These are phyloP conservation scores for Pharmacophagus antenor DNA, from an alignment of 2,888 invertebrate species.

Conservation along the genomic window DNA sequence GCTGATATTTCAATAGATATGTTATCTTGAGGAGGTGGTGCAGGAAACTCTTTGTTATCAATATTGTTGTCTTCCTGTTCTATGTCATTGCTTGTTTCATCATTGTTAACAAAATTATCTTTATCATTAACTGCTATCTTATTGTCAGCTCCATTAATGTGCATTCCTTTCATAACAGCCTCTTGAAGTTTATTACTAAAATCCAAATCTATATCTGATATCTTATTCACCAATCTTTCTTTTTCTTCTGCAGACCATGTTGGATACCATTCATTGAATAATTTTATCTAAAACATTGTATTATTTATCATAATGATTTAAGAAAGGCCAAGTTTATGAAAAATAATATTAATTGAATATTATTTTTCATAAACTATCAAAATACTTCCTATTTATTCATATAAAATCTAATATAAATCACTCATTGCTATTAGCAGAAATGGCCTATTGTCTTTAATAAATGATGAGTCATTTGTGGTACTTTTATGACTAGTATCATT, in stretches of 20 bases:
- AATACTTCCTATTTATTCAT: background rate
- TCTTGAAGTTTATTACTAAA: constrained; percentile 86
- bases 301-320: background rate
- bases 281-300: constrained; percentile 82
- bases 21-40: constrained; percentile 53
- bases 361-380: background rate
- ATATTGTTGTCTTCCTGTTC: constrained; percentile 37
- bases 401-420: background rate
- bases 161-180: constrained; percentile 56
- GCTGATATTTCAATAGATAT: constrained; percentile 67
- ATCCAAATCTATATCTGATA: constrained; percentile 86
- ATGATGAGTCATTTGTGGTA: background rate
- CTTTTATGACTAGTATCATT: background rate
- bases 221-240: constrained; percentile 84
- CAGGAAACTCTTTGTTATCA: constrained; percentile 35
- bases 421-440: background rate
- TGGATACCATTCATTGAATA: constrained; percentile 91
- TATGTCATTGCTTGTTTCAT: constrained; percentile 34
- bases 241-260: constrained; percentile 89
- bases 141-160: constrained; percentile 67
- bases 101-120: constrained; percentile 36
- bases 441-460: background rate
- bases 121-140: constrained; percentile 50
- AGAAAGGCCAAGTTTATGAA: background rate
- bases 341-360: background rate